Base-by-base conservation (phyloP, 2,888 invertebrate species). In the Crocallis elinguaria region DNA sequence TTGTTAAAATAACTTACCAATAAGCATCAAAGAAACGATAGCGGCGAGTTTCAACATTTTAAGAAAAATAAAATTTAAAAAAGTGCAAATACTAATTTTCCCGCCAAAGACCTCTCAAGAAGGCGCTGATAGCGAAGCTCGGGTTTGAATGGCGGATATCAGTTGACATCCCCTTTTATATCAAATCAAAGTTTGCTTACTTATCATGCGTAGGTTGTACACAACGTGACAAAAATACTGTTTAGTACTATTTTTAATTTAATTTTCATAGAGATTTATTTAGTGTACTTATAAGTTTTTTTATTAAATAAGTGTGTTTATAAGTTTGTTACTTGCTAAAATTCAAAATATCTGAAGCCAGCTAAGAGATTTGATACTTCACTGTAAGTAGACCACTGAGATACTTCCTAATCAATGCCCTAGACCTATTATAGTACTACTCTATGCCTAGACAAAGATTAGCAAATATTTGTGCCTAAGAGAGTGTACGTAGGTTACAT, bases 31-130 rank as follows among this genome's bases (percentile, higher is more conserved):
- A 1, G 87, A 86, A 11, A 88, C 71, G 0, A 88, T 67, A 1
- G 83, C 83, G 0, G 83, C 77, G 7, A 89, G 63, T 58, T 89
- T 89, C 43, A 87, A 77, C 89, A 89, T 89, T 62, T 56, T 69
- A 6, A 51, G 21, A 57, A 62, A 59, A 41, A 63, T 49, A 55
- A 53, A 60, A 64, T 63, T 50, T 57, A 51, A 66, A 66, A 49
- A 55, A 43, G 44, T 45, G 8, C 50, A 56, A 37, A 33, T 35
- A 52, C 45, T 61, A 45, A 33, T 16, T 57, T 57, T 50, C 49
- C 44, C 62, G 54, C 58, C 57, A 52, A 56, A 36, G n/a, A 27
- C 30, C 25, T 17, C 37, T 32, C 6, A 6, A 83, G 80, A 79
- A 79, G 78, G 75, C 77, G 68, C 60, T 51, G 48, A 29, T 3